A percentile compares a stretch with the other conserved stretches of the same genome.
Evolutionary conservation across 2,113 vertebrate genomes (phyloP).

Genomic region (Odontophorus gujanensis): DNA sequence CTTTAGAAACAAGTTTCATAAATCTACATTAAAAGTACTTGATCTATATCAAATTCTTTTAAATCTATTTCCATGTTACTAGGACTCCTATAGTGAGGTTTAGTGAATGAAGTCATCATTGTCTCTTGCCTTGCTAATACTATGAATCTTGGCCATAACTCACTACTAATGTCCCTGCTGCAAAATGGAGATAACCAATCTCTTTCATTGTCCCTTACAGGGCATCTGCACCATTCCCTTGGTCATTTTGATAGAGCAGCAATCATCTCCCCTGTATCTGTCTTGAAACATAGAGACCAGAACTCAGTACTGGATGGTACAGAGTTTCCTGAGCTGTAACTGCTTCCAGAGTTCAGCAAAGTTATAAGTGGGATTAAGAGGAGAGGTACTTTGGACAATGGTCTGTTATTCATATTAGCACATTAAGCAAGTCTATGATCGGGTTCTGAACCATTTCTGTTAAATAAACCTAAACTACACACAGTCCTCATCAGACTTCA

Average conservation of each 20-base stretch:
- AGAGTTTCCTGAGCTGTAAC: not conserved
- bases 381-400: not conserved
- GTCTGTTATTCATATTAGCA: not conserved
- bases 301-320: not conserved
- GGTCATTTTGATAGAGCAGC: slow-evolving; percentile 2
- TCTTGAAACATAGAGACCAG: not conserved
- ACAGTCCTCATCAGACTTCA: not conserved
- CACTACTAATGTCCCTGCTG: not conserved
- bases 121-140: not conserved
- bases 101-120: not conserved
- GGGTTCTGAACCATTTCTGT: not conserved
- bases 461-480: not conserved
- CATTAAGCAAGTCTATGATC: not conserved
- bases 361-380: rapidly evolving
- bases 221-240: not conserved
- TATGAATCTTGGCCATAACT: not conserved
- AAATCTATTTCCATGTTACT: not conserved
- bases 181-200: not conserved
- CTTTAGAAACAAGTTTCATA: not conserved
- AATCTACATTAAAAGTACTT: not conserved
- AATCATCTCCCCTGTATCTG: not conserved
- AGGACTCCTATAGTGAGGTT: not conserved
- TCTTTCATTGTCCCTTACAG: not conserved
- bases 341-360: not conserved
- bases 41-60: not conserved